phyloP scores from a whole-genome alignment of 2,113 vertebrate species.

The Pygoscelis adeliae region DNA sequence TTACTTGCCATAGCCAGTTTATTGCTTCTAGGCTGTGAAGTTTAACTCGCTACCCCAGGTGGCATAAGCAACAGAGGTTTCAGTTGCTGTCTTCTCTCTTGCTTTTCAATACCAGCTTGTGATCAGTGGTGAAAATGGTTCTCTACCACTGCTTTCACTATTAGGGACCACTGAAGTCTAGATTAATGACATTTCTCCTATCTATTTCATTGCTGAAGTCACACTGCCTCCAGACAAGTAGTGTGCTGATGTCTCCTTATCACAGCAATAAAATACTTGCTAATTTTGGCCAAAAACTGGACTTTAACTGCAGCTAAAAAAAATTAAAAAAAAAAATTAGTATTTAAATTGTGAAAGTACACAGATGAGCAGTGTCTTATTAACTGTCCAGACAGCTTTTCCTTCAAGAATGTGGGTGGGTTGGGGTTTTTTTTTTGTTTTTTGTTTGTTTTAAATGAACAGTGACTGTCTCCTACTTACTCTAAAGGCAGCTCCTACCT shows the following conservation, averaged over 20 bases:
- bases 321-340: neutral
- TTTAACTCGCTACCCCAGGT: neutral
- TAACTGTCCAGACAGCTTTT: neutral
- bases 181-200: neutral
- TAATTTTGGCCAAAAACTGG: neutral
- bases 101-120: neutral
- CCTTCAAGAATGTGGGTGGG: accelerated
- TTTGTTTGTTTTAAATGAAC: neutral
- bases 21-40: neutral
- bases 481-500: neutral
- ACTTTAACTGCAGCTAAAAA: neutral
- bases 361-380: neutral
- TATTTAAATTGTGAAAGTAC: neutral
- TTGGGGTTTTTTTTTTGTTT: neutral
- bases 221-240: neutral
- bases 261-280: neutral
- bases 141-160: neutral
- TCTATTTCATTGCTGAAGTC: neutral
- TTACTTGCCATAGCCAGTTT: neutral
- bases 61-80: neutral
- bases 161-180: neutral
- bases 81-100: neutral
- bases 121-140: neutral
- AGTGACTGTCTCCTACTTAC: neutral
- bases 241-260: neutral